Percentiles rank a stretch among this genome's conserved stretches.
phyloP scores from a whole-genome alignment of 2,113 vertebrate genomes.

The Tragulus kanchil region DNA sequence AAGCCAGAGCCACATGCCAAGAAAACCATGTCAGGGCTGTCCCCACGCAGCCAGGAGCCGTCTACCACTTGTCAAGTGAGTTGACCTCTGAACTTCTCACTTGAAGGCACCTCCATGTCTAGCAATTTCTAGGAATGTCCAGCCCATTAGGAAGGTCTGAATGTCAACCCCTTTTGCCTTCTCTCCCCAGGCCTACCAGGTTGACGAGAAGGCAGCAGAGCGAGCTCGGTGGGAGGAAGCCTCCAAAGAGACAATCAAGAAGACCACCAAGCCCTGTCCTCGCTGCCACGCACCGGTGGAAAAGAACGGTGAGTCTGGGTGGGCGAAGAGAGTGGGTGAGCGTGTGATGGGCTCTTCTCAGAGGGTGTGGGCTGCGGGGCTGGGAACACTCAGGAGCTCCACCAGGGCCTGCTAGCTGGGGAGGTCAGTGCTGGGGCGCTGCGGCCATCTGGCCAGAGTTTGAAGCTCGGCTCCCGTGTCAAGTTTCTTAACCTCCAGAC shows the following conservation, averaged over 20 bases:
- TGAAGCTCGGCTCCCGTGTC: rapidly evolving
- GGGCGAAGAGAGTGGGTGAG: rapidly evolving
- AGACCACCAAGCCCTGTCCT: constrained; percentile 93
- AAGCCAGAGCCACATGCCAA: background rate
- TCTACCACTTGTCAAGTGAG: no score
- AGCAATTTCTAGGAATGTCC: background rate
- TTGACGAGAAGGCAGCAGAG: constrained; percentile 90
- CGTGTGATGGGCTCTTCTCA: rapidly evolving
- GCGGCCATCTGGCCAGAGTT: background rate
- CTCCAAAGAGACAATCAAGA: constrained; percentile 91
- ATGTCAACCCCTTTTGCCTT: background rate
- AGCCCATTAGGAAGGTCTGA: rapidly evolving
- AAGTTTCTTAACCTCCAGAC: background rate
- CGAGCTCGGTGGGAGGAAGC: constrained; percentile 93
- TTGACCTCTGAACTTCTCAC: background rate
- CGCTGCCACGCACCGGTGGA: constrained; percentile 93
- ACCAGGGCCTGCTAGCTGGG: rapidly evolving
- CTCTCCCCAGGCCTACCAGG: constrained; percentile 87
- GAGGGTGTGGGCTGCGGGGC: rapidly evolving
- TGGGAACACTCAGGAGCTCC: rapidly evolving
- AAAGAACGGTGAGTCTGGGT: constrained; percentile 90
- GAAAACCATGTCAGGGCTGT: background rate
- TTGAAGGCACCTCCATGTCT: background rate
- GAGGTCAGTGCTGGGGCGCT: rapidly evolving
- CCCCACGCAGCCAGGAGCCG: rapidly evolving